Evolutionary conservation across 2,888 invertebrate species (phyloP).

Genomic region (Geophilus truncorum): DNA sequence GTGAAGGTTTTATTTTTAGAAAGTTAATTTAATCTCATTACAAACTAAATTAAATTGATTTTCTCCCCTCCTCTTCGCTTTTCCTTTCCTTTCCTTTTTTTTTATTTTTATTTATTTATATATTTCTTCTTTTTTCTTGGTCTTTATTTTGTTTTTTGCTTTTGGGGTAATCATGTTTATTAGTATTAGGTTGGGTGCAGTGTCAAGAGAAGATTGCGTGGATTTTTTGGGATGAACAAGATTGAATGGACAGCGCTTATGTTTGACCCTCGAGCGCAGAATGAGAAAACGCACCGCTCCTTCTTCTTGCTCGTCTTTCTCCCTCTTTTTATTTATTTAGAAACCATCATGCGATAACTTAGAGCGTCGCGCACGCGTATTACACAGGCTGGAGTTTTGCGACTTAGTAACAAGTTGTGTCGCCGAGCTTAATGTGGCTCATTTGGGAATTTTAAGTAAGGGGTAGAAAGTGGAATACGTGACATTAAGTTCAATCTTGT

Average conservation of each 20-base stretch:
- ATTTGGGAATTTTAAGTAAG: conserved; percentile 18
- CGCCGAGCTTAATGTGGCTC: conserved; percentile 2
- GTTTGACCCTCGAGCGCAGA: background rate
- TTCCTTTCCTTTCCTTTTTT: background rate
- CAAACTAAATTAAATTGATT: background rate
- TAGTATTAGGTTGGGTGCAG: background rate
- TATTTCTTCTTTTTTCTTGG: background rate
- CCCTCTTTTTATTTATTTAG: conserved; percentile 19
- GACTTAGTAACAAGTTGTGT: conserved; percentile 17
- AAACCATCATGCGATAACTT: background rate
- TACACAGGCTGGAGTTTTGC: background rate
- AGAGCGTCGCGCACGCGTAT: background rate
- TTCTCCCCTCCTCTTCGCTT: too few relatives aligned
- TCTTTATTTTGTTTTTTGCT: background rate
- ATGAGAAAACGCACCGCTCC: background rate
- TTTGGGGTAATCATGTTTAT: conserved; percentile 6
- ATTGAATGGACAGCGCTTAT: conserved; percentile 1
- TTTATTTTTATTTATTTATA: background rate
- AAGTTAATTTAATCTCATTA: background rate
- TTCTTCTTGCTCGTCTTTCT: too few relatives aligned
- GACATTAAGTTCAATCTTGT: conserved; percentile 17
- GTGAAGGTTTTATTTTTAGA: background rate
- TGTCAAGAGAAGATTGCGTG: conserved; percentile 10
- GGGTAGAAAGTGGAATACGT: conserved; percentile 16
- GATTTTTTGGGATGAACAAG: conserved; percentile 12